phyloP scores from a whole-genome alignment of 64 coral and sea anemone species.

The Stichodactyla helianthus region DNA sequence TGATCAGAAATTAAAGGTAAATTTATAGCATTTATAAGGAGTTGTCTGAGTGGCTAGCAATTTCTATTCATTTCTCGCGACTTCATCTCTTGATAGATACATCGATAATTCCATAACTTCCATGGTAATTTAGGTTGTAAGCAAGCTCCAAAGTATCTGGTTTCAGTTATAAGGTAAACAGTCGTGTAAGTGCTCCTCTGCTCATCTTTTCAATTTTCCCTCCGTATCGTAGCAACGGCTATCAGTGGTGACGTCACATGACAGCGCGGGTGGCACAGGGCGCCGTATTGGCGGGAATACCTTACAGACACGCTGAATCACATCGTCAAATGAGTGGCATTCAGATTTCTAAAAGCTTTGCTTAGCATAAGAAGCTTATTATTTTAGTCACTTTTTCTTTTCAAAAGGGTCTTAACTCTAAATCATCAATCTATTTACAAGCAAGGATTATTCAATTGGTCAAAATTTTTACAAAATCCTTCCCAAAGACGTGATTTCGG shows the following conservation, averaged over 20 bases:
- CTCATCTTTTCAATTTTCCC: not conserved
- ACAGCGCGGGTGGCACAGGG: slow-evolving; percentile 17
- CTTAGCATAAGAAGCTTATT: slow-evolving; percentile 4
- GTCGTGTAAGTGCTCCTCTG: slow-evolving; percentile 24
- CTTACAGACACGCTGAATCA: not conserved
- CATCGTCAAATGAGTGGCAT: slow-evolving; percentile 13
- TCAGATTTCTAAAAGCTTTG: slow-evolving; percentile 5
- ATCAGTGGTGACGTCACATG: slow-evolving; percentile 35
- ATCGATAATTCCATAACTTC: slow-evolving; percentile 1
- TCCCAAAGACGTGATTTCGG: not conserved
- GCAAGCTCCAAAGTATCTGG: slow-evolving; percentile 29
- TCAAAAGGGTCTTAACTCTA: not conserved
- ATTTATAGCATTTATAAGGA: slow-evolving; percentile 6
- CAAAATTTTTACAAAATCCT: not conserved
- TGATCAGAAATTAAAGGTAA: slow-evolving; percentile 8
- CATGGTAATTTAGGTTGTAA: slow-evolving; percentile 29
- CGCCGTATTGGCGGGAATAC: slow-evolving; percentile 17
- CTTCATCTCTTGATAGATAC: not conserved
- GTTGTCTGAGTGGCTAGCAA: not conserved
- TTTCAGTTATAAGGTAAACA: slow-evolving; percentile 57
- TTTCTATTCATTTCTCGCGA: not conserved
- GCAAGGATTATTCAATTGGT: not conserved
- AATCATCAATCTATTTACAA: not conserved
- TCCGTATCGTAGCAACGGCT: slow-evolving; percentile 16
- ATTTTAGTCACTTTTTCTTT: not conserved